These are phyloP conservation scores for Euphydryas editha DNA, from an alignment of 2,888 invertebrate genomes.

Conservation along the genomic window DNA sequence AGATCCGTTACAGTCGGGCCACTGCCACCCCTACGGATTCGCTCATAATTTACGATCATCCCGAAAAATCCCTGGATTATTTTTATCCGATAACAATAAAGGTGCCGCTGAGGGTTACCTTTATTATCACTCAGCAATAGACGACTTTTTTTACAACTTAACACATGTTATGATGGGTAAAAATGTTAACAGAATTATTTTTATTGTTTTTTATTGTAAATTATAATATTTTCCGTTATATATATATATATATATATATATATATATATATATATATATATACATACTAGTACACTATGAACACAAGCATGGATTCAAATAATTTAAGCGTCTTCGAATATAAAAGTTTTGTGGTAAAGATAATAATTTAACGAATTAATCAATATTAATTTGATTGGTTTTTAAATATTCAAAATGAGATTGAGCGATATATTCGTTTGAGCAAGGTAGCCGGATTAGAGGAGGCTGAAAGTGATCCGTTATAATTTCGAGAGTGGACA, in stretches of 20 bases:
- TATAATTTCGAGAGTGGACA: slow-evolving; percentile 80
- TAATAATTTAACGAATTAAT: no score
- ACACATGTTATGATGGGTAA: slow-evolving; percentile 66
- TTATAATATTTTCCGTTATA: neutral
- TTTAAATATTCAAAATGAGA: neutral
- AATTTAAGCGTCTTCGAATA: no score
- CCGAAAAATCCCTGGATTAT: slow-evolving; percentile 81
- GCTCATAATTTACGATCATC: slow-evolving; percentile 83
- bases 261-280: no score
- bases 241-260: no score
- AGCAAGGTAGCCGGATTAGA: slow-evolving; percentile 69
- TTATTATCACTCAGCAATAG: slow-evolving; percentile 80
- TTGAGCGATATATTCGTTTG: slow-evolving; percentile 34
- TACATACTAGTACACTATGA: no score
- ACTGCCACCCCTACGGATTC: slow-evolving; percentile 65
- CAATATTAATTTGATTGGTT: neutral
- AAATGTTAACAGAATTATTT: slow-evolving; percentile 35
- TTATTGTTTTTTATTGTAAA: slow-evolving; percentile 2
- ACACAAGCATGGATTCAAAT: no score
- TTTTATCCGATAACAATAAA: slow-evolving; percentile 84
- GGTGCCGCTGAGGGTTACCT: slow-evolving; percentile 80
- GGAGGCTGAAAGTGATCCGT: slow-evolving; percentile 78
- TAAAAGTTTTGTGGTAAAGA: no score
- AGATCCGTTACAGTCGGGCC: slow-evolving; percentile 39
- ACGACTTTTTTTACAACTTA: slow-evolving; percentile 77